Evolutionary conservation across 2,113 vertebrate species (phyloP), one percentile per base, ranked within the genome.

Genomic region (Ranitomeya variabilis): DNA sequence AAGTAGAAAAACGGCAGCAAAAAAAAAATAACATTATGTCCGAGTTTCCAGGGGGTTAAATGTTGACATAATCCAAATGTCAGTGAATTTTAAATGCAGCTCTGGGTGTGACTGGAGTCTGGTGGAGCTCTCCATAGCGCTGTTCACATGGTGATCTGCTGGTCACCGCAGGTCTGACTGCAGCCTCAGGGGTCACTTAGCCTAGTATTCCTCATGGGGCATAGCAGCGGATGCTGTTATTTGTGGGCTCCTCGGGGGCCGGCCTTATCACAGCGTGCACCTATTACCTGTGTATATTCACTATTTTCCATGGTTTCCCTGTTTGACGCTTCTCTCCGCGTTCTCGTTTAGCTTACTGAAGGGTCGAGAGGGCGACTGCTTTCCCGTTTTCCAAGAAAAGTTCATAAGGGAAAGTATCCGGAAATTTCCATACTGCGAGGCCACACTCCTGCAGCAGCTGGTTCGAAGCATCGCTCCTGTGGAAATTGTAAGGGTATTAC

Each of bases 381-480:
- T 99, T 89, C 97, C 97, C 0, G 91, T 97, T 2, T 98, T 95
- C 88, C 98, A 99, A 91, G 98, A 99, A 92, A 99, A 99, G 93
- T 93, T 99, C 69, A 95, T 99, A 90, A 91, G 98, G 91, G 98
- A 99, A 91, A 97, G 97, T 74, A 97, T 99, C 91, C 94, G 98
- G 7, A 99, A 99, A 92, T 99, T 99, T 90, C 98, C 98, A 0
- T 99, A 96, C 92, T 98, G 97, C 60, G 98, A 99, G 89, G 96
- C 97, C 1, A 99, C 98, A 0, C 93, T 99, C 90, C 96, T 99
- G 64, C 98, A 99, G 94, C 98, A 99, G 94, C 96, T 99, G 81
- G 98, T 99, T 83, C 95, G 98, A 87, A 99, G 97, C 86, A 97
- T 99, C 80, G 96, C 98, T 62, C 98, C 98, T 1, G 98, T 99